These are phyloP conservation scores for Fragum sueziense DNA, from an alignment of 2,888 invertebrate genomes.

Conservation along the genomic window DNA sequence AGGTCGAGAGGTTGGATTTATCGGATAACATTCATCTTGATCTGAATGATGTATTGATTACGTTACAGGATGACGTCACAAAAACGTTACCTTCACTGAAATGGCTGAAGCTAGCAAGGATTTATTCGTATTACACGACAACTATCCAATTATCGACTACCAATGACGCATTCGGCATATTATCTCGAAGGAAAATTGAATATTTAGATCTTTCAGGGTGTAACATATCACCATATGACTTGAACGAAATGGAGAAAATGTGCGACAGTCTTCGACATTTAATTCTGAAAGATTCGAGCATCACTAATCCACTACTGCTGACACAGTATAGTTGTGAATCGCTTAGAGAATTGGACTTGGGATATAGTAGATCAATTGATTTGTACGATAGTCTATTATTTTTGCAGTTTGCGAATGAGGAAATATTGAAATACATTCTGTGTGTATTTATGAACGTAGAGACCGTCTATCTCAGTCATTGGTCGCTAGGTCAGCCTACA, in stretches of 20 bases:
- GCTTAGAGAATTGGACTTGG: not conserved
- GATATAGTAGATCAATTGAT: not conserved
- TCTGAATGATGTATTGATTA: not conserved
- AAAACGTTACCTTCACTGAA: not conserved
- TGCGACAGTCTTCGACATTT: not conserved
- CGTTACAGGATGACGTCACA: not conserved
- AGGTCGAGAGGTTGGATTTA: slow-evolving; percentile 11
- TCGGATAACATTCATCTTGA: slow-evolving; percentile 3
- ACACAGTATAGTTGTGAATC: not conserved
- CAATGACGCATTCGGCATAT: not conserved
- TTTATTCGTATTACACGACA: slow-evolving; percentile 1
- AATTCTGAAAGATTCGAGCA: not conserved
- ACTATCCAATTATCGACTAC: not conserved
- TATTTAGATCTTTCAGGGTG: slow-evolving; percentile 18
- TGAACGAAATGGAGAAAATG: not conserved
- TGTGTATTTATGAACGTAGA: not conserved
- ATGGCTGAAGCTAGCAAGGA: slow-evolving; percentile 3
- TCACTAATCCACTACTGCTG: not conserved
- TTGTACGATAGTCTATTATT: not conserved
- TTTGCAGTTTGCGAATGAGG: not conserved
- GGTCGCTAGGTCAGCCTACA: not conserved
- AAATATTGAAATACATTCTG: not conserved
- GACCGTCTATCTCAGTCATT: not conserved
- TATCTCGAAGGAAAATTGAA: slow-evolving; percentile 12
- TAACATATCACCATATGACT: slow-evolving; percentile 4